Evolutionary conservation across 2,113 vertebrate species (phyloP).

Genomic region (Gnathonemus longibarbis): DNA sequence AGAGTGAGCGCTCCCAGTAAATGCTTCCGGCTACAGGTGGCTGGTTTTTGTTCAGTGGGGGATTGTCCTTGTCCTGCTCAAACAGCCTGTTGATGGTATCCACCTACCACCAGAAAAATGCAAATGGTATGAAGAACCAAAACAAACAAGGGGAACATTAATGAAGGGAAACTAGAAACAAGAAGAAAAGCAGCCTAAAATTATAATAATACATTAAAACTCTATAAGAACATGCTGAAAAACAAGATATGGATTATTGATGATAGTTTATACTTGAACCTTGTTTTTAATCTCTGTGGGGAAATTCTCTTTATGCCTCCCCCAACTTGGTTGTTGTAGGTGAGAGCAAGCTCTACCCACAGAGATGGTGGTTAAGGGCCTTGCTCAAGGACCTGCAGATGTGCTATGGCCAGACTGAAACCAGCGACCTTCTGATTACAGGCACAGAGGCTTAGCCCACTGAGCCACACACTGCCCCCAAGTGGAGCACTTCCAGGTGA

Average conservation of each 20-base stretch:
- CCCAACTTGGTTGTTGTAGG: too few species aligned
- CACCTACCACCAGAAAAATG: constrained; percentile 56
- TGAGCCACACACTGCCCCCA: too few species aligned
- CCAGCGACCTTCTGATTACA: too few species aligned
- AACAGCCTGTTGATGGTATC: constrained; percentile 68
- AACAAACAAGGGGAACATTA: constrained; percentile 13
- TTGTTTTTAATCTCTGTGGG: too few species aligned
- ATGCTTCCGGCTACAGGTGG: constrained; percentile 81
- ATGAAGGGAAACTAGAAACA: not conserved
- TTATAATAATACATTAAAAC: not conserved
- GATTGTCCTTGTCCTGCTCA: constrained; percentile 59
- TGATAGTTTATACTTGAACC: not conserved
- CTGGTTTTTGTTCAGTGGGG: constrained; percentile 69
- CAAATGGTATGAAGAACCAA: not conserved
- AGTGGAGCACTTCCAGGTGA: not conserved
- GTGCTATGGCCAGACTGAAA: too few species aligned
- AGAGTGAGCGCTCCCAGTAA: constrained; percentile 73
- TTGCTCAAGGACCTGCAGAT: too few species aligned
- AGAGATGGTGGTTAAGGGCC: too few species aligned
- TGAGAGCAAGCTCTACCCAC: too few species aligned
- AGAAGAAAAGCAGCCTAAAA: not conserved
- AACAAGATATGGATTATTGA: not conserved
- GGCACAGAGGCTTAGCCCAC: too few species aligned
- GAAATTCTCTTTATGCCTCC: too few species aligned
- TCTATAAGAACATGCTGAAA: not conserved